Base-by-base conservation (phyloP, 2,113 vertebrate genomes). In the Scalopus aquaticus region DNA sequence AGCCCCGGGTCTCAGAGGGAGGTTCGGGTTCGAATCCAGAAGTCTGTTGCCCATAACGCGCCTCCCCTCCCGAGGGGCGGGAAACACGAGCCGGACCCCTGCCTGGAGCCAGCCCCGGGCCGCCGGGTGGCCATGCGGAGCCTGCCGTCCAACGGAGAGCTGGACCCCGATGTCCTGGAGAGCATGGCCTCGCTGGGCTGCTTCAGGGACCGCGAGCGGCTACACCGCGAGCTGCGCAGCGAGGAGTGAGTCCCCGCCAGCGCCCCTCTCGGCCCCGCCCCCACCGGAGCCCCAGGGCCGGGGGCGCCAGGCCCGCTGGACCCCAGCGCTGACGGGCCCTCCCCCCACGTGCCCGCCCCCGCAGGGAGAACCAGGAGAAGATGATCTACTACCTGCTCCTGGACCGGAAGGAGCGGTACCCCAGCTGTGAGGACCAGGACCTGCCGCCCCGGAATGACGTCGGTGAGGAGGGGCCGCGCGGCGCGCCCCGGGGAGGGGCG, bases 331-430 rank as follows among this genome's bases (percentile, higher is more conserved):
- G 49, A 51, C 49, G 49, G 49, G 49, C 3, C n/a, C 69, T 44
- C 32, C n/a, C 51, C 56, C 32, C 26, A 22, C n/a, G 9, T n/a
- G 17, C 16, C 17, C 49, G 49, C 24, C 37, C 39, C 42, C 28
- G 30, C 94, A 97, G 99, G 97, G 99, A 99, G 97, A 99, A 99
- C 98, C 99, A 99, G 98, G 99, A 99, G 98, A 99, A 99, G 98
- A 99, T 99, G 99, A 99, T 99, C 96, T 99, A 99, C 96, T 99
- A 99, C 97, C 99, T 99, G 76, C 98, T 99, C 69, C 98, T 99
- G 97, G 99, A 99, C 97, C 99, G 99, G 88, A 99, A 99, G 95
- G 99, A 99, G 97, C 98, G 99, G 94, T 99, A 99, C 97, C 99
- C 99, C 28, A 99, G 99, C 97, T 99, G 99, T 15, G 99, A 99